Base-by-base conservation (phyloP, 1,140 invertebrate genomes). In the Polyergus mexicanus region DNA sequence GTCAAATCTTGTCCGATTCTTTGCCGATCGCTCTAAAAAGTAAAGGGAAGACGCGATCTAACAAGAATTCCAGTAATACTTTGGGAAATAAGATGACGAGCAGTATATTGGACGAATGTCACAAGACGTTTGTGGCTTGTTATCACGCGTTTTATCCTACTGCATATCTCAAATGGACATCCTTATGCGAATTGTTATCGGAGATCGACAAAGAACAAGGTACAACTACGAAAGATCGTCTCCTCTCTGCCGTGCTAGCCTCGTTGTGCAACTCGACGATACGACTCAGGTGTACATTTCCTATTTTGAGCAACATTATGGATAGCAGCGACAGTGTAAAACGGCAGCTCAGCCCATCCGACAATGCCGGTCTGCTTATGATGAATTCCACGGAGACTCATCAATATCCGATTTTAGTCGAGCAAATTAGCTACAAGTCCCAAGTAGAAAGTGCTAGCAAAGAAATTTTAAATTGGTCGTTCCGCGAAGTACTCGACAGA, bases 131-230 rank as follows among this genome's bases (percentile, higher is more conserved):
- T 93, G 97, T 98, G 3, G 95, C 97, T 3, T 99, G 98, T 94
- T 99, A 99, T 92, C 98, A 99, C 95, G 98, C 98, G 0, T 99
- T 99, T 95, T 99, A 99, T 95, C 98, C 99, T 0, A 99, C 98
- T 1, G 97, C 98, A 0, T 97, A 97, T 80, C 95, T 99, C 25
- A 99, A 99, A 93, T 99, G 99, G 98, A 97, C 97, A 80, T 98
- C 98, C 92, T 94, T 99, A 0, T 99, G 98, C 95, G 98, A 98
- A 92, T 94, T 99, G 19, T 95, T 99, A 25, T 96, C 96, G 58
- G 96, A 98, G 91, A 97, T 98, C 85, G 96, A 98, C 89, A 97
- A 94, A 88, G 93, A 94, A 78, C 92, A 95, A 87, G 94, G 94
- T 1, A 93, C 89, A 32, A 93, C 94, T 38, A 94, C 96, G 41